Base-by-base conservation (phyloP, 2,888 invertebrate genomes). In the Dynastes hyllus region DNA sequence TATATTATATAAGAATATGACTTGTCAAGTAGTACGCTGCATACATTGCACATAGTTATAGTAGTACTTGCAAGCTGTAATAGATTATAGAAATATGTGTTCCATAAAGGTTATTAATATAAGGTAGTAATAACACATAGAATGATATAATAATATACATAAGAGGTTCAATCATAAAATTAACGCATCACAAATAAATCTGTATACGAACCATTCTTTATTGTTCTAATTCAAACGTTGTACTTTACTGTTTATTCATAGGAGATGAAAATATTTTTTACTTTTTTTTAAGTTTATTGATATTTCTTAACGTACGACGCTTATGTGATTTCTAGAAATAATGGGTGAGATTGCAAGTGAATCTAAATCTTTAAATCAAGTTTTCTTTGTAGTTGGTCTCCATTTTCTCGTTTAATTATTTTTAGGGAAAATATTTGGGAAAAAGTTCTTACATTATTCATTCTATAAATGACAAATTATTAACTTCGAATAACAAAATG, bases 71-170 rank as follows among this genome's bases (percentile, higher is more conserved):
- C 73, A 61, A 75, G 73, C 61, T 45, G 61, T 63, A 75, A 45
- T 69, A 67, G 45, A 45, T 40, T 71, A 75, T 75, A 75, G 73
- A 75, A 61, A 50, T 71, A 58, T 61, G 61, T 75, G 63, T 61
- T 75, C 61, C 61, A 75, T 45, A 40, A 75, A 5, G 55, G 51
- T 75, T 63, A 75, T 75, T 22, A 63, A 61, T 61, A 75, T 45
- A 16, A 40, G 55, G 22, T 55, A 55, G 40, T 51, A 67, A 71
- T 55, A 58, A 71, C n/a, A 55, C n/a, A 32, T 40, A 45, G 40
- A 45, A 66, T 66, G 22, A 16, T 22, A 58, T 22, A 58, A 53
- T 53, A 53, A 58, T 53, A 58, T 4, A 53, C n/a, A 40, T 66
- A 40, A 67, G 6, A 67, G 22, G 40, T 67, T 45, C 8, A 32